Conservation (phyloP, 2,888 invertebrate genomes). For the Pseudococcus longispinus region DNA sequence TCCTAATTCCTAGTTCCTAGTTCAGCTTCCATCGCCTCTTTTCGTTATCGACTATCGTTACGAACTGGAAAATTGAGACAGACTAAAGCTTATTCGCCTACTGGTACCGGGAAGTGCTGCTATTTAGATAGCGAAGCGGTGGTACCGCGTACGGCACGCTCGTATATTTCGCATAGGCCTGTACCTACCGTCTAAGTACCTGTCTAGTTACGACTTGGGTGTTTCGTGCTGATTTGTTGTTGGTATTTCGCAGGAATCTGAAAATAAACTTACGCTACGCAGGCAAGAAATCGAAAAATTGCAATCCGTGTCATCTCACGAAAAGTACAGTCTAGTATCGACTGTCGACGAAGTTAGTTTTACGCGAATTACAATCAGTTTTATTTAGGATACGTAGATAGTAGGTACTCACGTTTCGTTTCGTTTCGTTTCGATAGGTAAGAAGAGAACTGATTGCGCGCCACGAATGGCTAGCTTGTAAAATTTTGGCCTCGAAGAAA, state of each 20-base stretch:
- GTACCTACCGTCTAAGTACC: neutral
- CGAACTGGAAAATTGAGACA: too few relatives aligned
- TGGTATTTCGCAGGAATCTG: conserved; percentile 2
- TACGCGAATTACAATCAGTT: neutral
- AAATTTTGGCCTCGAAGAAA: conserved; percentile 68
- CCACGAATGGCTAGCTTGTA: conserved; percentile 64
- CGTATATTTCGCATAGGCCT: too few relatives aligned
- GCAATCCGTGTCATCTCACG: conserved; percentile 41
- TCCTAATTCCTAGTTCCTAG: too few relatives aligned
- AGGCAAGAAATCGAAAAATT: conserved; percentile 53
- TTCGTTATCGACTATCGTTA: too few relatives aligned
- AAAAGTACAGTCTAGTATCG: conserved; percentile 50
- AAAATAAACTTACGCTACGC: conserved; percentile 42
- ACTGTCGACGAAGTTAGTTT: conserved; percentile 44
- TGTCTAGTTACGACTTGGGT: neutral
- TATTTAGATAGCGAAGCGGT: too few relatives aligned
- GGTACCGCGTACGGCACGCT: too few relatives aligned
- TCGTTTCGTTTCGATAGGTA: conserved; percentile 65
- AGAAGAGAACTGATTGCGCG: conserved; percentile 68
- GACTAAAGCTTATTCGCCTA: too few relatives aligned
- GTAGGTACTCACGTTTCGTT: conserved; percentile 47
- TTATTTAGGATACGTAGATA: neutral
- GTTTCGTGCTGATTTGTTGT: too few relatives aligned
- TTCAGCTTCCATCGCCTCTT: too few relatives aligned
- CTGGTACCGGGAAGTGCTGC: too few relatives aligned